Evolutionary conservation across 1,140 invertebrate genomes (phyloP).

Genomic region (Leptinotarsa undecemlineata): DNA sequence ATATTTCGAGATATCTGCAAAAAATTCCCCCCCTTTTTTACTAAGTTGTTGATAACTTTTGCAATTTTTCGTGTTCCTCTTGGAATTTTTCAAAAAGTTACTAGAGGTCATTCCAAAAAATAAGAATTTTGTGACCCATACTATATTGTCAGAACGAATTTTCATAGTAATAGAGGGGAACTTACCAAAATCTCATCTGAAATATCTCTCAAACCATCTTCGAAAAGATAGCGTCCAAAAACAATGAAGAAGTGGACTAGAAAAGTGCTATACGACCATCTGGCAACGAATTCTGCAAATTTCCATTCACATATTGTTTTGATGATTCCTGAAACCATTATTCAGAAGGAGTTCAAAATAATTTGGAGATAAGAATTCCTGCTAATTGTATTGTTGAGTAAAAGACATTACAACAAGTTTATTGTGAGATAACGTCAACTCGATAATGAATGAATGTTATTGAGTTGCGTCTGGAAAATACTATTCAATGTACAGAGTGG

Average conservation of each 20-base stretch:
- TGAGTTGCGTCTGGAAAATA: neutral
- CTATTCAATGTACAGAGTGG: neutral
- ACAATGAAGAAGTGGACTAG: neutral
- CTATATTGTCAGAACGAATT: no score
- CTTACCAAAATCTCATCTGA: neutral
- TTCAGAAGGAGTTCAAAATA: neutral
- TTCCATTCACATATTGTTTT: slow-evolving; percentile 1
- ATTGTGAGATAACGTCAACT: no score
- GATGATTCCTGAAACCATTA: neutral
- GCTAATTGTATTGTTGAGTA: neutral
- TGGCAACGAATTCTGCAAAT: neutral
- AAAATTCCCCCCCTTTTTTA: no score
- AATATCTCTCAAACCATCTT: neutral
- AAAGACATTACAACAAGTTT: no score
- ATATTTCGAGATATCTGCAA: no score
- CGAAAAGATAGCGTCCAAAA: neutral
- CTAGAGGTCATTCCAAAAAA: no score
- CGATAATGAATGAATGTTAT: no score
- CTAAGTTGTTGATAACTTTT: no score
- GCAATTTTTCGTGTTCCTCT: no score
- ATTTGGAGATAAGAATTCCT: neutral
- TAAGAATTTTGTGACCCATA: no score
- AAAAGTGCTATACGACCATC: neutral
- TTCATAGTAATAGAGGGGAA: no score
- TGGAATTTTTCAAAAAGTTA: no score